phyloP scores from a whole-genome alignment of 2,888 invertebrate genomes.

The Eristalinus aeneus region DNA sequence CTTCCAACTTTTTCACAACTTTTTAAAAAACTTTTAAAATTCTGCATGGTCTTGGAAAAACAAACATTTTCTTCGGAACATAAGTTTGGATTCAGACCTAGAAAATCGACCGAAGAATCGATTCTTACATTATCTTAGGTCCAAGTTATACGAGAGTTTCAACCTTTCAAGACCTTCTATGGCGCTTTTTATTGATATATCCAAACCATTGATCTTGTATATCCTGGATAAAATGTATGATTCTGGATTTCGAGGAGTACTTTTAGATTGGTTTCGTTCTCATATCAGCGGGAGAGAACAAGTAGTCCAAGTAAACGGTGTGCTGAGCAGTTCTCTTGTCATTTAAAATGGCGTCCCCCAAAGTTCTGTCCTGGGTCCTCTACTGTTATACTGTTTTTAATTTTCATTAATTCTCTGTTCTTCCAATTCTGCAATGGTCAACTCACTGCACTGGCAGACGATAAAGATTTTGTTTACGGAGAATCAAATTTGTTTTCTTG shows the following conservation, averaged over 20 bases:
- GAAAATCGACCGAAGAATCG: background rate
- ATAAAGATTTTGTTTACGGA: background rate
- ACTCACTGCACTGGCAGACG: background rate
- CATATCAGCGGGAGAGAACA: background rate
- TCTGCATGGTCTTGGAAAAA: background rate
- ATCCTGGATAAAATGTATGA: background rate
- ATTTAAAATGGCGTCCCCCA: background rate
- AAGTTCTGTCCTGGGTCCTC: background rate
- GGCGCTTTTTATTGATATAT: background rate
- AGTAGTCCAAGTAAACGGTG: background rate
- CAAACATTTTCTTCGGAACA: too few relatives aligned
- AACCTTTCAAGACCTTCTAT: background rate
- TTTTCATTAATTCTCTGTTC: background rate
- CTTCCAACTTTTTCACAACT: background rate
- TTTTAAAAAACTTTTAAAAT: background rate
- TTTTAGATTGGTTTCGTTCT: background rate
- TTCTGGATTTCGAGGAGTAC: background rate
- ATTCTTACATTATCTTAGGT: background rate
- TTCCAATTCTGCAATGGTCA: background rate
- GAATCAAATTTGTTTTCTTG: background rate
- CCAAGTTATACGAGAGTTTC: background rate
- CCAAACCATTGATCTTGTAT: background rate
- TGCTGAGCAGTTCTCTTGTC: background rate
- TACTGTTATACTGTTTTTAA: background rate
- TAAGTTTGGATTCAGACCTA: background rate